Conservation (phyloP, 2,797 vertebrate genomes). For the Perodicticus potto region DNA sequence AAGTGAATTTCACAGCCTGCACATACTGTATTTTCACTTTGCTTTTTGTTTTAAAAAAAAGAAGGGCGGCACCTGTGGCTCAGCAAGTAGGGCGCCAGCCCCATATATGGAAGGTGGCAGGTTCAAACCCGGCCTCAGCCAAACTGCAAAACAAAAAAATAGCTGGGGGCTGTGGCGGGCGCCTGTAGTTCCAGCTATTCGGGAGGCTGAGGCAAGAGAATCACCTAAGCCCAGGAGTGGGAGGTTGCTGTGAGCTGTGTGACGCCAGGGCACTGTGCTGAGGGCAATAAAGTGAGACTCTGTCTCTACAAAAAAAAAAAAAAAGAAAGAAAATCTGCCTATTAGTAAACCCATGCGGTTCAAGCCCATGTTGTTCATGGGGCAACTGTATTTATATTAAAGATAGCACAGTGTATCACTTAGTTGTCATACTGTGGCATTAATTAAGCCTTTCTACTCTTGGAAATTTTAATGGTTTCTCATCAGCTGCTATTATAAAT, state of each 20-base stretch:
- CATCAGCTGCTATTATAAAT: constrained; percentile 32
- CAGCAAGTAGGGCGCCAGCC: no score
- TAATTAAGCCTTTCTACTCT: constrained; percentile 17
- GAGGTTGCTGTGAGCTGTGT: no score
- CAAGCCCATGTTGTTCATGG: neutral
- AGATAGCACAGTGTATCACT: neutral
- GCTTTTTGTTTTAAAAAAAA: neutral
- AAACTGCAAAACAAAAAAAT: no score
- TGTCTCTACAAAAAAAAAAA: neutral
- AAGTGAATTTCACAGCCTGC: neutral
- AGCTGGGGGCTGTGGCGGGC: no score
- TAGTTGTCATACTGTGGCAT: neutral
- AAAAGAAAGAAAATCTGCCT: neutral
- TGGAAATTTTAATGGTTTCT: constrained; percentile 54
- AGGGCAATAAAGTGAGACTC: no score
- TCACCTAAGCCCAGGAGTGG: no score
- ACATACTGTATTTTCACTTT: neutral
- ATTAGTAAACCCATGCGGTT: neutral
- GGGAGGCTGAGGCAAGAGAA: no score
- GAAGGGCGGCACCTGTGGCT: no score
- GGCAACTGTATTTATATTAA: constrained; percentile 8
- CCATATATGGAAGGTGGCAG: no score
- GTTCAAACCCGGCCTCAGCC: no score
- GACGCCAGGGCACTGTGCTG: no score
- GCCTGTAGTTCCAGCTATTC: no score